Evolutionary conservation across 2,888 invertebrate genomes (phyloP), one percentile per base, ranked within the genome.

Genomic region (Eueremaeus valkanovi): DNA sequence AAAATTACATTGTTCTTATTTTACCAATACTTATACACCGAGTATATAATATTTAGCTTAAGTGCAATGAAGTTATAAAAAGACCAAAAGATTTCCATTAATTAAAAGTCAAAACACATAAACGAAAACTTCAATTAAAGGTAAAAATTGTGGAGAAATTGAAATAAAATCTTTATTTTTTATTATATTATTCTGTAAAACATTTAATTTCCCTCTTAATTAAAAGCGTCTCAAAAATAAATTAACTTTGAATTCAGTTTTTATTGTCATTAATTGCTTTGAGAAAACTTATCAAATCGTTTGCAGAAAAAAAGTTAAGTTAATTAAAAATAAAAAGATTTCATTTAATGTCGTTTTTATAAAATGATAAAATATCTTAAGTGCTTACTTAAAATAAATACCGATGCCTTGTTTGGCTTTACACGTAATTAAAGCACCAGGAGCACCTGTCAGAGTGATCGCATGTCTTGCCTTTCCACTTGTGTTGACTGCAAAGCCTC

Each of bases 391-490:
- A 18, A 63, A 33, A 16, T 33, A 63, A 36, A 63, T 33, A 29
- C 29, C 63, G 33, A 13, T 29, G 29, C 63, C 33, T 63, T 63
- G 31, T 36, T 18, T 63, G 16, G 63, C 2, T 16, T 33, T 31
- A 36, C 63, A 63, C 3, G 63, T 33, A 18, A 63, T 63, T 33
- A 63, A 13, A 33, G 63, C 63, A 31, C 13, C 33, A 1, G 63
- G 33, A 36, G 63, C 9, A 63, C 63, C 33, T 36, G 33, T 63
- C 63, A 63, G 33, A 33, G 63, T 63, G 63, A 63, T 63, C 18
- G 63, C 33, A n/a, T 63, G n/a, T 63, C 21, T 33, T 0, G 33
- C 29, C 33, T 24, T 29, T n/a, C 63, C 63, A 33, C 36, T 63
- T 63, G 63, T 33, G 2, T 21, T 5, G 5, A 63, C 1, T n/a